Percentiles rank a stretch among this genome's conserved stretches.
Conservation (phyloP, 2,797 vertebrate genomes). For the Acanthopagrus latus region DNA sequence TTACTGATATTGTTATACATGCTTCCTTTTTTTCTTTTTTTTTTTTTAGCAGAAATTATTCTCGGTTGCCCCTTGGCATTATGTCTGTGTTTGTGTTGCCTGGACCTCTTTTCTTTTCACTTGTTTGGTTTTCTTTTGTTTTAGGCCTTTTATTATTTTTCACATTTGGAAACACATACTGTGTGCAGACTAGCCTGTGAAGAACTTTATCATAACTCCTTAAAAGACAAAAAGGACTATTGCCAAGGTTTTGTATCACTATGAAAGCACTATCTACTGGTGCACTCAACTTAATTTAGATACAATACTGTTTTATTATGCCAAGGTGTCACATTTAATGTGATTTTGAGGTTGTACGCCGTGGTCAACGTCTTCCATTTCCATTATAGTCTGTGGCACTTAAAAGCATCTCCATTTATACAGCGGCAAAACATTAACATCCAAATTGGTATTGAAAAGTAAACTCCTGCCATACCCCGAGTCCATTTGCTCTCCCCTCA, state of each 20-base stretch:
- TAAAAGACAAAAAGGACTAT: constrained; percentile 13
- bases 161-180: constrained; percentile 13
- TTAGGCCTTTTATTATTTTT: not conserved
- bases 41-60: not conserved
- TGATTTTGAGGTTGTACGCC: constrained; percentile 35
- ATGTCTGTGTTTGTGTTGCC: not conserved
- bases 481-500: constrained; percentile 46
- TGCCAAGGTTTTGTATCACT: not conserved
- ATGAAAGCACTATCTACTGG: constrained; percentile 1
- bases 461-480: constrained; percentile 33
- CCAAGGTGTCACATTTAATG: constrained; percentile 26
- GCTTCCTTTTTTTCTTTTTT: constrained; percentile 3
- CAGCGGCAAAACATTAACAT: constrained; percentile 51
- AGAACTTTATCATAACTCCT: constrained; percentile 6
- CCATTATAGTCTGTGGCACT: constrained; percentile 27
- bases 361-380: constrained; percentile 37
- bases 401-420: constrained; percentile 52
- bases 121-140: not conserved
- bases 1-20: constrained; percentile 9
- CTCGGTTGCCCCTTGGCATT: not conserved
- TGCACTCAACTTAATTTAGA: constrained; percentile 2
- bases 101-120: not conserved
- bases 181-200: constrained; percentile 12
- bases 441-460: constrained; percentile 36
- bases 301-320: constrained; percentile 29